Percentiles rank a stretch among this genome's conserved stretches.
Conservation (phyloP, 2,888 invertebrate species). For the Conus canariensis region DNA sequence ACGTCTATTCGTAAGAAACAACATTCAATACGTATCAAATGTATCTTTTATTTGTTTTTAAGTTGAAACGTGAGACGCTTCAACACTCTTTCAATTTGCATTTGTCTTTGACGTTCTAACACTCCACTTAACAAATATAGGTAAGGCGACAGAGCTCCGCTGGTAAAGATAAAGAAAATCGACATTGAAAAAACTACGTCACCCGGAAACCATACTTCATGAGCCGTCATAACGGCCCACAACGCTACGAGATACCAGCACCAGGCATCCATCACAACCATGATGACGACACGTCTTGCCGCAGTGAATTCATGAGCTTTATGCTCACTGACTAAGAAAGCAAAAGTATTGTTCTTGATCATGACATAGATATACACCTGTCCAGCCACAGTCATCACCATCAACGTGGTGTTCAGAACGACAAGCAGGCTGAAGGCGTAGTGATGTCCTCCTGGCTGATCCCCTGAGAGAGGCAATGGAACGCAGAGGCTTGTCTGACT, state of each 20-base stretch:
- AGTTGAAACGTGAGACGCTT: neutral
- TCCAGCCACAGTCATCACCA: neutral
- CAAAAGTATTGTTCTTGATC: neutral
- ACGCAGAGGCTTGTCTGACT: neutral
- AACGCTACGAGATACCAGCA: neutral
- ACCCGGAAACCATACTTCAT: neutral
- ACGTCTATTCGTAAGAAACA: too few species aligned
- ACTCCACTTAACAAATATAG: neutral
- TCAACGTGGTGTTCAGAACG: neutral
- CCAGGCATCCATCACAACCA: too few species aligned
- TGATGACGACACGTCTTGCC: neutral
- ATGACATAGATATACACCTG: constrained; percentile 10
- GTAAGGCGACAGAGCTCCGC: neutral
- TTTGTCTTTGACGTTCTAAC: neutral
- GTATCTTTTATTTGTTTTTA: too few species aligned
- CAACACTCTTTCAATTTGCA: neutral
- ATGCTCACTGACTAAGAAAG: neutral
- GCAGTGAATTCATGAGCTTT: neutral
- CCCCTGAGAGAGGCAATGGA: neutral
- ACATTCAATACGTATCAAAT: too few species aligned
- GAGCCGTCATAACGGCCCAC: neutral
- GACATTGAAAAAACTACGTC: neutral
- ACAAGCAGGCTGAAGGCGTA: neutral
- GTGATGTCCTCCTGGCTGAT: neutral
- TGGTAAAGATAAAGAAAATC: neutral